Percentiles rank a stretch among this genome's conserved stretches.
These are phyloP conservation scores for Lysandra bellargus DNA, from an alignment of 2,888 invertebrate genomes.

Conservation along the genomic window DNA sequence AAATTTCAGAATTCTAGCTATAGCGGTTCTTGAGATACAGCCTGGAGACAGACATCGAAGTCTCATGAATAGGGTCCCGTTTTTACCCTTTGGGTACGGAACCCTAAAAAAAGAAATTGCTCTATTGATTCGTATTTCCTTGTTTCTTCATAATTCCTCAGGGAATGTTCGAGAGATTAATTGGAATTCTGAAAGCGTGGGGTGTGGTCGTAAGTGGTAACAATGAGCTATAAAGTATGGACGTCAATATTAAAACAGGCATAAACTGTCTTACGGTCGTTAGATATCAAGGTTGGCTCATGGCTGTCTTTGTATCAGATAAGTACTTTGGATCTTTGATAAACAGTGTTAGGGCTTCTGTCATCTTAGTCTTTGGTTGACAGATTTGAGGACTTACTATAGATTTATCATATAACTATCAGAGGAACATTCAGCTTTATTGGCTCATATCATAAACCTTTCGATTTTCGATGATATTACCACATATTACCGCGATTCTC, in stretches of 20 bases:
- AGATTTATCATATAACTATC: not conserved
- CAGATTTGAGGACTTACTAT: not conserved
- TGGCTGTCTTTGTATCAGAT: not conserved
- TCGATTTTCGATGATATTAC: no score
- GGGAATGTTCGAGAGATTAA: conserved; percentile 5
- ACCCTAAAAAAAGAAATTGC: no score
- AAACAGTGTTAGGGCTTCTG: not conserved
- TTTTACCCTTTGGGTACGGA: no score
- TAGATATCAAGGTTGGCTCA: not conserved
- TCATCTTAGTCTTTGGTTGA: not conserved
- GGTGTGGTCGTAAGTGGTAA: not conserved
- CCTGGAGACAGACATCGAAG: no score
- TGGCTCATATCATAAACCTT: no score
- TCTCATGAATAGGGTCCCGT: no score
- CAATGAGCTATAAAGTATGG: not conserved
- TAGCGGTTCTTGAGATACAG: no score
- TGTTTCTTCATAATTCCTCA: not conserved
- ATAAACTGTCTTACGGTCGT: conserved; percentile 7
- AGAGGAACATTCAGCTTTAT: not conserved
- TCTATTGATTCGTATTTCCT: no score
- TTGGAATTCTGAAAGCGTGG: conserved; percentile 15
- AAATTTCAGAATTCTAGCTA: no score
- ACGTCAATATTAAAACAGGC: not conserved
- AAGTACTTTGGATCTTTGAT: not conserved
- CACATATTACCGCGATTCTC: no score